Evolutionary conservation across 2,113 vertebrate genomes (phyloP).

Genomic region (Panthera tigris): DNA sequence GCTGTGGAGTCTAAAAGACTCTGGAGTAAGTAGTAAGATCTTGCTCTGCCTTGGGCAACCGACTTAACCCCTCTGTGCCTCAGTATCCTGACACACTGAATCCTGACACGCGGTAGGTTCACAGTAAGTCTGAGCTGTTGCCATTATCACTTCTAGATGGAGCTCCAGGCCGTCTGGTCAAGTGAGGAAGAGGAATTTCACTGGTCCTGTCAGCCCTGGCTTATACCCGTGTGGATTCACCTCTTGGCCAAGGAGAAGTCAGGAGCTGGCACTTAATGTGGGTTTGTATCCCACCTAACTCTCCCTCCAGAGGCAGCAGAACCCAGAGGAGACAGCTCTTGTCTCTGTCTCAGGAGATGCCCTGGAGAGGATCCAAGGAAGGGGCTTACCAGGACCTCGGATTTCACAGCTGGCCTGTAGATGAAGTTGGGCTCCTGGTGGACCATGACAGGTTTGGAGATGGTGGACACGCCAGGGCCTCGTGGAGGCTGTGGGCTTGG

Average conservation of each 20-base stretch:
- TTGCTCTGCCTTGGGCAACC: background rate
- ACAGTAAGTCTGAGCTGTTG: background rate
- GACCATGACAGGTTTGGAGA: slow-evolving; percentile 97
- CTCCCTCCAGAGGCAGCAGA: background rate
- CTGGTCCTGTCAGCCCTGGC: background rate
- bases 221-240: background rate
- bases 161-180: background rate
- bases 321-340: background rate
- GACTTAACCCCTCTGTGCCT: background rate
- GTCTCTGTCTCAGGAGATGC: background rate
- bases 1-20: background rate
- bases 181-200: background rate
- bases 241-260: background rate
- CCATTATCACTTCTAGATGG: background rate
- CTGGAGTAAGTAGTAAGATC: background rate
- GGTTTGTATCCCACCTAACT: background rate
- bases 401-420: slow-evolving; percentile 89
- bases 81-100: background rate
- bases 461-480: slow-evolving; percentile 89
- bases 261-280: background rate
- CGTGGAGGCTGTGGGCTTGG: slow-evolving; percentile 94
- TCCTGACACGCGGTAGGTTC: background rate
- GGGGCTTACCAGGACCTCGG: slow-evolving; percentile 93
- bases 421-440: slow-evolving; percentile 90
- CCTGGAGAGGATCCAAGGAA: background rate